These are phyloP conservation scores for Megastigmus dorsalis DNA, from an alignment of 2,888 invertebrate species.

Conservation along the genomic window DNA sequence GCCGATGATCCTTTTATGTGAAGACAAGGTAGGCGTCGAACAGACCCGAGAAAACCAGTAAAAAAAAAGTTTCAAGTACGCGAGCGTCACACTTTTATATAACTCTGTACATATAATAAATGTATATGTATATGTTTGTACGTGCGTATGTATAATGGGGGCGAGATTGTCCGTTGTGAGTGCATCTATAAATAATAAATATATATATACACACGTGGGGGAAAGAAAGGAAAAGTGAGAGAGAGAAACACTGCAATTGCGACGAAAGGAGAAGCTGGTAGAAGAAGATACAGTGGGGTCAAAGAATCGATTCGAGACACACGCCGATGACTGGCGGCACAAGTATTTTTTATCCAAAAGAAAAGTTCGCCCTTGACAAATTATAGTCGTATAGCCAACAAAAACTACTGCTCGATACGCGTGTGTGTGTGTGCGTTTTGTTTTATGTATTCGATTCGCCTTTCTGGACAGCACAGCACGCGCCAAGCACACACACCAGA, in stretches of 20 bases:
- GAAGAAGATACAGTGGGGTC: conserved; percentile 42
- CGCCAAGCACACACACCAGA: conserved; percentile 18
- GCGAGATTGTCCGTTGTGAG: conserved; percentile 48
- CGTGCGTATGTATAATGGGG: conserved; percentile 54
- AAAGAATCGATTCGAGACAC: too few species aligned
- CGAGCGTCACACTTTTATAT: conserved; percentile 53
- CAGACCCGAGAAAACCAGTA: conserved; percentile 17
- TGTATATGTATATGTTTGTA: conserved; percentile 57
- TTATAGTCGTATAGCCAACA: too few species aligned
- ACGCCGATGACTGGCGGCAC: conserved; percentile 61
- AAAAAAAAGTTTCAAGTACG: conserved; percentile 43
- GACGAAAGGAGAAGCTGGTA: too few species aligned
- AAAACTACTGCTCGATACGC: conserved; percentile 4
- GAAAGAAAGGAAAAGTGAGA: conserved; percentile 13
- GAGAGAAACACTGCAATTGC: conserved; percentile 31
- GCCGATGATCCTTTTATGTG: conserved; percentile 27
- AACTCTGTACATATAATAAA: conserved; percentile 56
- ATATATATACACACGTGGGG: too few species aligned
- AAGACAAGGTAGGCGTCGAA: conserved; percentile 46
- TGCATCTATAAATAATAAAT: conserved; percentile 41
- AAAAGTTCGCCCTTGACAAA: conserved; percentile 18
- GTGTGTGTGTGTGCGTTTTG: conserved; percentile 1
- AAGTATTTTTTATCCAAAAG: conserved; percentile 64
- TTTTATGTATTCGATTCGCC: conserved; percentile 21
- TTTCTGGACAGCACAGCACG: conserved; percentile 16